phyloP scores from a whole-genome alignment of 2,888 invertebrate species.

The Villa cingulata region DNA sequence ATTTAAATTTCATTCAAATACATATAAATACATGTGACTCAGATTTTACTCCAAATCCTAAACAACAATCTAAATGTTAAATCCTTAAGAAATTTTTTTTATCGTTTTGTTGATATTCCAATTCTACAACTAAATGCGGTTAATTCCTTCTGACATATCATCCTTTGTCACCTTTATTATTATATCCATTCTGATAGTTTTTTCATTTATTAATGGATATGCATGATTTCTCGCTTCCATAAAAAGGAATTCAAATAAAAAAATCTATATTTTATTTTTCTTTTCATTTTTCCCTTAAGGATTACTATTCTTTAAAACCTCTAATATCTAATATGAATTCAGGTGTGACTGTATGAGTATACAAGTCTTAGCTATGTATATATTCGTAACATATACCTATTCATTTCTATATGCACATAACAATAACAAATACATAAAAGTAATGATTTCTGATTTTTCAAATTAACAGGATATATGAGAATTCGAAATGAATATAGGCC shows the following conservation, averaged over 20 bases:
- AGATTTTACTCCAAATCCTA: no score
- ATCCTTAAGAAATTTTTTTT: no score
- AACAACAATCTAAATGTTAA: no score
- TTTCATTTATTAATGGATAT: neutral
- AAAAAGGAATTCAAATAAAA: neutral
- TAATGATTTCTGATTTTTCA: neutral
- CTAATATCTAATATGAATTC: no score
- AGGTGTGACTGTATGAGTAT: no score
- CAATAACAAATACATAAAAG: no score
- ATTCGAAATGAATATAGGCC: neutral
- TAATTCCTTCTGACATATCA: conserved; percentile 2
- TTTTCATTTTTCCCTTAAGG: neutral
- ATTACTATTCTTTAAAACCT: neutral
- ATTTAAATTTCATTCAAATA: no score
- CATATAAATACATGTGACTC: no score
- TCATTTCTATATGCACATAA: no score
- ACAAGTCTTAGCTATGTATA: no score
- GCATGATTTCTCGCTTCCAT: neutral
- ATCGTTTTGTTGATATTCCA: conserved; percentile 1
- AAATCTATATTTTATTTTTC: neutral
- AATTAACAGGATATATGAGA: neutral
- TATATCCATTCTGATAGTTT: neutral
- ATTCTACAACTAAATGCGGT: conserved; percentile 2
- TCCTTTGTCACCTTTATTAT: neutral
- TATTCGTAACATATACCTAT: no score